These are phyloP conservation scores for Belonocnema kinseyi DNA, from an alignment of 1,140 invertebrate genomes.

Conservation along the genomic window DNA sequence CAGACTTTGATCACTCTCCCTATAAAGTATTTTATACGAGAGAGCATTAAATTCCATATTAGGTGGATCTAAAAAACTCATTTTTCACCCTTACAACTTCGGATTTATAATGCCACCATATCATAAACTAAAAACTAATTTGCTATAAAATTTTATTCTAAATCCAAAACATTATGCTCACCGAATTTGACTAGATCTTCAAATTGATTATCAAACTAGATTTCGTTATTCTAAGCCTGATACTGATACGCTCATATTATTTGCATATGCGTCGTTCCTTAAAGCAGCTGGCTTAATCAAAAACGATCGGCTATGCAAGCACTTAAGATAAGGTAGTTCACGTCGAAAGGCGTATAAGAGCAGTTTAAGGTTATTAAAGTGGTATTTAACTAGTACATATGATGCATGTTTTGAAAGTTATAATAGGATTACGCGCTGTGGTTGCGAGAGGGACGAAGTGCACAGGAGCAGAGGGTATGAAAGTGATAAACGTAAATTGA, in stretches of 20 bases:
- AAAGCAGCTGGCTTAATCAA: background rate
- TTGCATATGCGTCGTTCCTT: background rate
- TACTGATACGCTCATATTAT: background rate
- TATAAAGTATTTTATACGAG: too few species aligned
- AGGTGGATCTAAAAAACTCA: too few species aligned
- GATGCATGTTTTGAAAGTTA: constrained; percentile 11
- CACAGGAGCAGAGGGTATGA: background rate
- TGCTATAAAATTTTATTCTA: too few species aligned
- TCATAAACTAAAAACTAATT: too few species aligned
- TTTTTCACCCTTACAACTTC: too few species aligned
- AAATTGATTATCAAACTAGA: background rate
- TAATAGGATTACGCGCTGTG: background rate
- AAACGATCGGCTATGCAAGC: background rate
- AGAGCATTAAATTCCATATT: too few species aligned
- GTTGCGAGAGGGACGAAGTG: background rate
- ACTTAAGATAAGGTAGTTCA: background rate
- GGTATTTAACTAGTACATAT: constrained; percentile 7
- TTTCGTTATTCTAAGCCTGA: background rate
- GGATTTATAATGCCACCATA: too few species aligned
- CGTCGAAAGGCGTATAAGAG: background rate
- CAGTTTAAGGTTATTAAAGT: background rate
- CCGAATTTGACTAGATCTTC: background rate
- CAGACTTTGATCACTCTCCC: too few species aligned
- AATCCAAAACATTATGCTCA: too few species aligned
- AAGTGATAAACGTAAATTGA: constrained; percentile 61